Evolutionary conservation across 2,888 invertebrate species (phyloP).

Genomic region (Parascotia fuliginaria): DNA sequence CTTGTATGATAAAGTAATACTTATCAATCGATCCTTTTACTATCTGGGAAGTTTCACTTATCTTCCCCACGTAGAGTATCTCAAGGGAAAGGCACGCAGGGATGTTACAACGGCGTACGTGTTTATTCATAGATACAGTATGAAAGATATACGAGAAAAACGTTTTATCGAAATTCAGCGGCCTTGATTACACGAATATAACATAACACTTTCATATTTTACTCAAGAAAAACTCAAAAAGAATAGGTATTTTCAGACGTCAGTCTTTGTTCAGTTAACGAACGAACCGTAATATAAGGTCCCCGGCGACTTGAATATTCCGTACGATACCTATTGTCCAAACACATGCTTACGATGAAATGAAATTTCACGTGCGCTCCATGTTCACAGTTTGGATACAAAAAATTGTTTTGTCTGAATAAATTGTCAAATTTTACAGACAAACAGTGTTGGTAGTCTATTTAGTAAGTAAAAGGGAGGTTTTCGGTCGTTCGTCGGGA

Average conservation of each 20-base stretch:
- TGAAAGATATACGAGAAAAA: slow-evolving; percentile 21
- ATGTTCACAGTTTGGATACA: slow-evolving; percentile 17
- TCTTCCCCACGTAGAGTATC: slow-evolving; percentile 27
- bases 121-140: slow-evolving; percentile 34
- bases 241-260: slow-evolving; percentile 43
- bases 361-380: slow-evolving; percentile 37
- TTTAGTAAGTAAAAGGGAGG: slow-evolving; percentile 62
- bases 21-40: slow-evolving; percentile 22
- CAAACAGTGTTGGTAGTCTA: slow-evolving; percentile 52
- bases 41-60: slow-evolving; percentile 33
- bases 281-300: slow-evolving; percentile 47
- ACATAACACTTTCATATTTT: slow-evolving; percentile 38
- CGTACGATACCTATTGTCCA: slow-evolving; percentile 43
- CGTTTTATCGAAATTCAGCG: slow-evolving; percentile 28
- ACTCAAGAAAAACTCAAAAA: slow-evolving; percentile 23
- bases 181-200: slow-evolving; percentile 32
- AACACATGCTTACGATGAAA: slow-evolving; percentile 40
- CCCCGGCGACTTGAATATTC: slow-evolving; percentile 32
- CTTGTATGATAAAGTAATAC: slow-evolving; percentile 9
- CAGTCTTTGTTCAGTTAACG: slow-evolving; percentile 43
- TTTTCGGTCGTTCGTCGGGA: slow-evolving; percentile 54
- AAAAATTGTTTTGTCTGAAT: slow-evolving; percentile 32
- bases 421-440: slow-evolving; percentile 39
- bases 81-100: slow-evolving; percentile 22
- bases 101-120: slow-evolving; percentile 21